phyloP scores from a whole-genome alignment of 2,888 invertebrate genomes.

The Pammene fasciana region DNA sequence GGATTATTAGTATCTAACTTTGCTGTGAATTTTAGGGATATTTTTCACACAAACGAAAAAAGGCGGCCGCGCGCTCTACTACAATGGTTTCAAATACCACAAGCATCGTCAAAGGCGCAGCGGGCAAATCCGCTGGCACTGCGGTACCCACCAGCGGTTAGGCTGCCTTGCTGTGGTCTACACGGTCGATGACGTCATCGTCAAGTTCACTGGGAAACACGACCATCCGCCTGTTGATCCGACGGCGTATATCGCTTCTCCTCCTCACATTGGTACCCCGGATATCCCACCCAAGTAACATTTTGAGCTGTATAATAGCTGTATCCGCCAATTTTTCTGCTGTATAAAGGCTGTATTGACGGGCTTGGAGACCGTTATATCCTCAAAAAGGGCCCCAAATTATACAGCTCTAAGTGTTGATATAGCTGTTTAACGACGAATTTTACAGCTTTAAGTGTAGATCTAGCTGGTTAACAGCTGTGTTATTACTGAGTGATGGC shows the following conservation, averaged over 20 bases:
- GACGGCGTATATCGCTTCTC: neutral
- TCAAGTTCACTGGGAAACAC: slow-evolving; percentile 24
- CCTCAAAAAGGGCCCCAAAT: too few species aligned
- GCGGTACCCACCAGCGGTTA: slow-evolving; percentile 19
- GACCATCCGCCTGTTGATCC: slow-evolving; percentile 15
- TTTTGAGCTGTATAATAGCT: too few species aligned
- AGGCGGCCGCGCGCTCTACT: slow-evolving; percentile 28
- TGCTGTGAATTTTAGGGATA: neutral
- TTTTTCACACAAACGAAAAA: slow-evolving; percentile 18
- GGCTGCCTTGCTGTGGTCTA: slow-evolving; percentile 25
- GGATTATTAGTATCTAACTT: neutral
- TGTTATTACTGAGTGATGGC: too few species aligned
- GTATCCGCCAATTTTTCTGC: too few species aligned
- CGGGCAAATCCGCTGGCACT: slow-evolving; percentile 25
- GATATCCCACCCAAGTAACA: too few species aligned
- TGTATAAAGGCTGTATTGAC: too few species aligned
- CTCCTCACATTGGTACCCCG: neutral
- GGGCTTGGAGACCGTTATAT: too few species aligned
- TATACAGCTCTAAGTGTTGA: too few species aligned
- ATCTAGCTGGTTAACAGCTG: too few species aligned
- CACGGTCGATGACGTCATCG: slow-evolving; percentile 14
- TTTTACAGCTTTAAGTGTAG: too few species aligned
- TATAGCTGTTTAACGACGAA: too few species aligned
- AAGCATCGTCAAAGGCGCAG: slow-evolving; percentile 4
- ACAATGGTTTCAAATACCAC: slow-evolving; percentile 37